These are phyloP conservation scores for Micoletzkya japonica DNA, from an alignment of 2,888 invertebrate species.

Conservation along the genomic window DNA sequence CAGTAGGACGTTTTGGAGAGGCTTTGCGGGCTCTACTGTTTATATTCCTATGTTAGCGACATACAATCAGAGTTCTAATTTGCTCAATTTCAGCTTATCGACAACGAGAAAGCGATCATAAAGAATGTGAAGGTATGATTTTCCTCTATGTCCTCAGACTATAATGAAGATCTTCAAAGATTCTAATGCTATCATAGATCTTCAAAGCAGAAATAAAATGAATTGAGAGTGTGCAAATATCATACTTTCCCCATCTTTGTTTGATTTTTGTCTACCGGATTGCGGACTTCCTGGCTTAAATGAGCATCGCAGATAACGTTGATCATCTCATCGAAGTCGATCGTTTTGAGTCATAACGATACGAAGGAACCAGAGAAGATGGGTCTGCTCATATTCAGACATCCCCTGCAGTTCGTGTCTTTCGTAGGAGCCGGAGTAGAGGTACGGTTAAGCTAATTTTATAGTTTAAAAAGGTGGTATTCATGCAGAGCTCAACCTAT, in stretches of 20 bases:
- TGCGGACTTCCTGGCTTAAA: neutral
- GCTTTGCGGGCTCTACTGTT: too few species aligned
- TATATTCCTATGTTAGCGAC: too few species aligned
- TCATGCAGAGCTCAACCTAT: too few species aligned
- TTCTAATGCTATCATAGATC: too few species aligned
- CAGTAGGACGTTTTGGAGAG: too few species aligned
- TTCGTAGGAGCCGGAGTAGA: conserved; percentile 9
- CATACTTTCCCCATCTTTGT: too few species aligned
- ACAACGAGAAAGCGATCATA: neutral
- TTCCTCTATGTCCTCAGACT: neutral
- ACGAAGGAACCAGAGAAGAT: conserved; percentile 1
- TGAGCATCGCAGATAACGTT: conserved; percentile 2
- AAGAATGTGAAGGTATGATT: conserved; percentile 7
- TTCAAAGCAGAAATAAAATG: too few species aligned
- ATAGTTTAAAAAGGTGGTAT: neutral
- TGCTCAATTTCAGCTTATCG: conserved; percentile 14
- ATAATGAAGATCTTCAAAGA: too few species aligned
- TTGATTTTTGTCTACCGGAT: too few species aligned
- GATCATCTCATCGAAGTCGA: conserved; percentile 20
- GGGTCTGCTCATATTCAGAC: conserved; percentile 9
- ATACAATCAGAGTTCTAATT: too few species aligned
- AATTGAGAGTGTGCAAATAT: too few species aligned
- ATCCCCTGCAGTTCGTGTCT: conserved; percentile 7
- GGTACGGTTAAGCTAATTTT: neutral
- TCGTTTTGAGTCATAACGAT: conserved; percentile 13